These are phyloP conservation scores for Pituophis catenifer DNA, from an alignment of 2,113 vertebrate genomes.

Conservation along the genomic window DNA sequence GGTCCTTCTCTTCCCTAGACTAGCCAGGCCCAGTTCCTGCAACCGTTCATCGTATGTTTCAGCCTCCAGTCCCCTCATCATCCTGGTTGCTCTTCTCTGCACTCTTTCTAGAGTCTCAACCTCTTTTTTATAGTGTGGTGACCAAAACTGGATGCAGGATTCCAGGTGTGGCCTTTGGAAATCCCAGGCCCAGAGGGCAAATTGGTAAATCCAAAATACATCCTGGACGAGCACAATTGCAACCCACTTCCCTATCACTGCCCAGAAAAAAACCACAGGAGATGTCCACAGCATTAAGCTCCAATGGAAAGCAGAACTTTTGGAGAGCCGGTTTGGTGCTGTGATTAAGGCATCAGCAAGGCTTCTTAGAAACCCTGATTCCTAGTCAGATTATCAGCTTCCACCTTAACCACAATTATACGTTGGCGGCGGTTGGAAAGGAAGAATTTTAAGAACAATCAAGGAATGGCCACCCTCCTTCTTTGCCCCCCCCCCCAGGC, in stretches of 20 bases:
- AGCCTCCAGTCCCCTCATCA: too few relatives aligned
- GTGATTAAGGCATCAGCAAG: too few relatives aligned
- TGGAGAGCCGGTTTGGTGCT: too few relatives aligned
- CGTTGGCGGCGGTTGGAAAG: background rate
- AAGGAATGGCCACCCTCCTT: background rate
- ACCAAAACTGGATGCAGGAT: too few relatives aligned
- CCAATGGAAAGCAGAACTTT: background rate
- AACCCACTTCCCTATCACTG: background rate
- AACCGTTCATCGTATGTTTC: too few relatives aligned
- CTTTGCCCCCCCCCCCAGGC: too few relatives aligned
- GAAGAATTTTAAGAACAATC: background rate
- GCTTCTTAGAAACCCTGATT: too few relatives aligned
- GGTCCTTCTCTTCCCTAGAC: too few relatives aligned
- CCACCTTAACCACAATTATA: background rate
- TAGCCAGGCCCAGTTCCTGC: too few relatives aligned
- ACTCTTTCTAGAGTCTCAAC: too few relatives aligned
- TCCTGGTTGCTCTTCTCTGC: too few relatives aligned
- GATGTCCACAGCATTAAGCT: background rate
- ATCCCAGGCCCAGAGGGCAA: background rate
- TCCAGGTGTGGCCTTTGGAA: background rate
- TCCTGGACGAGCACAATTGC: background rate
- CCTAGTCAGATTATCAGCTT: background rate
- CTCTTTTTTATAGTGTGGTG: too few relatives aligned
- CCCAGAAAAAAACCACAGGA: background rate
- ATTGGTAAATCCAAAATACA: background rate